A percentile compares a stretch with the other conserved stretches of the same genome.
Evolutionary conservation across 2,888 invertebrate genomes (phyloP).

Genomic region (Abscondita cerata): DNA sequence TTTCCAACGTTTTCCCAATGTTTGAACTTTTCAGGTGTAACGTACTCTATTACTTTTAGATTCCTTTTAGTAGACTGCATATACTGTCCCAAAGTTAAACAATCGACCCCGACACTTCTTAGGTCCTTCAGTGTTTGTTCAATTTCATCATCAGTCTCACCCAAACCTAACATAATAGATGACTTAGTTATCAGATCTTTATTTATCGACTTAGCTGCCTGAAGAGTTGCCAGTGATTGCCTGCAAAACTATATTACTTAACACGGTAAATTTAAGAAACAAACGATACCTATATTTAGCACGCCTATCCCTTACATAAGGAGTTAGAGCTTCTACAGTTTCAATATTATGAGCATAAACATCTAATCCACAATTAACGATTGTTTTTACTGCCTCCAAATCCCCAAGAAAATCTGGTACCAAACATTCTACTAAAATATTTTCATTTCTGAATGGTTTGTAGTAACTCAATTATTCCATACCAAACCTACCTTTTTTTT

Average conservation of each 20-base stretch:
- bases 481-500: slow-evolving; percentile 70
- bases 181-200: slow-evolving; percentile 92
- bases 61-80: slow-evolving; percentile 99
- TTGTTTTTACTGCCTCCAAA: slow-evolving; percentile 71
- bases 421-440: slow-evolving; percentile 93
- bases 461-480: slow-evolving; percentile 10
- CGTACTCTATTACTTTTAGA: slow-evolving; percentile 93
- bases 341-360: slow-evolving; percentile 99
- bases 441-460: slow-evolving; percentile 67
- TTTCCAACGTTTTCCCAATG: slow-evolving; percentile 85
- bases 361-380: slow-evolving; percentile 86
- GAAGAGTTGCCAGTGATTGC: slow-evolving; percentile 86
- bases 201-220: slow-evolving; percentile 81
- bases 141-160: slow-evolving; percentile 88
- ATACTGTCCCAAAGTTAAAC: slow-evolving; percentile 96
- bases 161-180: slow-evolving; percentile 97
- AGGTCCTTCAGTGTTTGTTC: slow-evolving; percentile 88
- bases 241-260: slow-evolving; percentile 51
- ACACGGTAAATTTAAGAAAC: slow-evolving; percentile 48
- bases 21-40: slow-evolving; percentile 92
- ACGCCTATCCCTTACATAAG: slow-evolving; percentile 90
- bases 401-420: slow-evolving; percentile 96
- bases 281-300: slow-evolving; percentile 76
- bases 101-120: slow-evolving; percentile 84
- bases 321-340: slow-evolving; percentile 91